These are phyloP conservation scores for Linyphia triangularis DNA, from an alignment of 2,888 invertebrate species.

Conservation along the genomic window DNA sequence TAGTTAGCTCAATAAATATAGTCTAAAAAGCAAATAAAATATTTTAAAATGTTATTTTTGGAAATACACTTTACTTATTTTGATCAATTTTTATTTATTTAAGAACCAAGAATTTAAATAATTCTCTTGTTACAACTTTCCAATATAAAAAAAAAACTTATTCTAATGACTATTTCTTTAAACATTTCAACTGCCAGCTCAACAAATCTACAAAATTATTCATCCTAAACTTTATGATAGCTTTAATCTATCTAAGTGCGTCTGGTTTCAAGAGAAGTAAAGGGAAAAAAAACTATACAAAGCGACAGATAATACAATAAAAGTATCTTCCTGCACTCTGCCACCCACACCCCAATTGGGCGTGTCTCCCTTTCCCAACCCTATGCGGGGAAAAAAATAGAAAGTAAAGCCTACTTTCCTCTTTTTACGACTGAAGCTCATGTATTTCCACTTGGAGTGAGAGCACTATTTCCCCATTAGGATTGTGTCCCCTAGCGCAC, in stretches of 20 bases:
- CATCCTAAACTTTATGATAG: background rate
- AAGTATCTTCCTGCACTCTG: background rate
- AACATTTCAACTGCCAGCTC: no score
- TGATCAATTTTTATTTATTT: no score
- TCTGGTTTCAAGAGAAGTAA: background rate
- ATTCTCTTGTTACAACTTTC: no score
- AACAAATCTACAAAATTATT: no score
- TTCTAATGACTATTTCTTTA: no score
- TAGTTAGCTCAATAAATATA: no score
- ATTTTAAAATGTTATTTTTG: no score
- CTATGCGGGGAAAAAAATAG: background rate
- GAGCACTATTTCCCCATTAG: conserved; percentile 48
- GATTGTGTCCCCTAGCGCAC: conserved; percentile 13
- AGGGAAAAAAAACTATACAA: background rate
- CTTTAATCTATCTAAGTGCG: conserved; percentile 24
- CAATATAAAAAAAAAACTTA: no score
- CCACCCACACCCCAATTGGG: conserved; percentile 5
- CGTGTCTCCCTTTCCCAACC: background rate
- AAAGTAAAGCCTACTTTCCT: conserved; percentile 2
- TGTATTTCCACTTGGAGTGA: conserved; percentile 10
- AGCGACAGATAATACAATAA: background rate
- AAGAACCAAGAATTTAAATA: no score
- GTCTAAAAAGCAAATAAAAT: no score
- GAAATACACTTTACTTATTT: no score
- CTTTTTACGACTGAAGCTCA: conserved; percentile 47